Evolutionary conservation across 2,797 vertebrate genomes (phyloP).

Genomic region (Oreochromis mossambicus): DNA sequence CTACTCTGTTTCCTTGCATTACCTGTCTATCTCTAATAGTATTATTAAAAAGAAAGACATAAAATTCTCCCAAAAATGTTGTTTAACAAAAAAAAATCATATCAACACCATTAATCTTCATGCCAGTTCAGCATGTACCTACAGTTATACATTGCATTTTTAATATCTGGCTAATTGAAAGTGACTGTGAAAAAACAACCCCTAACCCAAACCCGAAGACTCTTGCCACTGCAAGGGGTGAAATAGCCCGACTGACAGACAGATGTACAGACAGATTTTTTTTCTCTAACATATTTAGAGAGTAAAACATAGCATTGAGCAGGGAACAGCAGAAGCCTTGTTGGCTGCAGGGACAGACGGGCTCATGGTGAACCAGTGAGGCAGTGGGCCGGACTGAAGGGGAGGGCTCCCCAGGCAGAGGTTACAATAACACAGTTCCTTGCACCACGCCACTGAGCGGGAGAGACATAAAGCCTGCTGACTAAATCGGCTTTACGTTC

Average conservation of each 20-base stretch:
- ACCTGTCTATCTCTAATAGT: neutral
- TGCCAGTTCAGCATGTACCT: conserved; percentile 9
- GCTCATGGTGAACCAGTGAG: conserved; percentile 66
- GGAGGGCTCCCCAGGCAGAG: conserved; percentile 58
- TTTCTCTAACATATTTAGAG: conserved; percentile 64
- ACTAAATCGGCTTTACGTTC: neutral
- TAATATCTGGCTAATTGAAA: conserved; percentile 56
- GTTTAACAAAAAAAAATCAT: neutral
- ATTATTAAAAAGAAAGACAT: neutral
- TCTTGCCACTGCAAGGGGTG: conserved; percentile 28
- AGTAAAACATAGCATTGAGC: conserved; percentile 66
- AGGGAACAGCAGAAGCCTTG: conserved; percentile 76
- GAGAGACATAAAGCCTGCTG: conserved; percentile 32
- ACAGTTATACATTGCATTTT: conserved; percentile 24
- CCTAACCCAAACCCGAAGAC: conserved; percentile 42
- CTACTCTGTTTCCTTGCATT: neutral
- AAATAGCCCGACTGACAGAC: conserved; percentile 61
- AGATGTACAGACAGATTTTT: conserved; percentile 58
- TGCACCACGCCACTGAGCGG: conserved; percentile 3
- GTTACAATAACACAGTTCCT: conserved; percentile 68
- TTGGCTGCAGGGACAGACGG: conserved; percentile 65
- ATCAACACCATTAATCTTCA: conserved; percentile 7
- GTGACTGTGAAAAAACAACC: conserved; percentile 53
- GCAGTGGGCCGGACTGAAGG: conserved; percentile 49
- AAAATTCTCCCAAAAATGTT: neutral